phyloP scores from a whole-genome alignment of 2,888 invertebrate species.

The Prionchulus punctatus region DNA sequence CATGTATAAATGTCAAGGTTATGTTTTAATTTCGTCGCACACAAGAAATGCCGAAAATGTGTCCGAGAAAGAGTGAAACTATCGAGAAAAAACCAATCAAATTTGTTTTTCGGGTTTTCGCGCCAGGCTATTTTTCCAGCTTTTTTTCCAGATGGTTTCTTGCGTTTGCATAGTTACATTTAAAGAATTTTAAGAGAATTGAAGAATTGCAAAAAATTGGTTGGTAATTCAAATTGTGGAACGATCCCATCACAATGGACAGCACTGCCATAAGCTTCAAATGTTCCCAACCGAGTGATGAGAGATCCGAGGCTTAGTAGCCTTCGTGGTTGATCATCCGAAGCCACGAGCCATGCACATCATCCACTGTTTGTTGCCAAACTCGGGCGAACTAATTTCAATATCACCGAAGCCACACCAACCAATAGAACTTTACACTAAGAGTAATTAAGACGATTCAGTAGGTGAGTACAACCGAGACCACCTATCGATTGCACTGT shows the following conservation, averaged over 20 bases:
- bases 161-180: too few species aligned
- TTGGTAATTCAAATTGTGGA: too few species aligned
- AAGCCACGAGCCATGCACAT: not conserved
- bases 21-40: too few species aligned
- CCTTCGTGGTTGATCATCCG: not conserved
- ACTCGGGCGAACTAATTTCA: not conserved
- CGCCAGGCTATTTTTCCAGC: too few species aligned
- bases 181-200: too few species aligned
- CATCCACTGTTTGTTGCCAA: not conserved
- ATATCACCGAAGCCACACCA: not conserved
- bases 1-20: too few species aligned
- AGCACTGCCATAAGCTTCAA: not conserved
- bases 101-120: too few species aligned
- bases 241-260: not conserved
- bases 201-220: too few species aligned
- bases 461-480: not conserved
- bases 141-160: too few species aligned
- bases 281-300: not conserved
- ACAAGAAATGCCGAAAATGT: too few species aligned
- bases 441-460: not conserved
- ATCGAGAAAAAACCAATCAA: too few species aligned
- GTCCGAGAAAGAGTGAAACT: too few species aligned
- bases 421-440: not conserved
- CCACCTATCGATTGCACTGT: not conserved
- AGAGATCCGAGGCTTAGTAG: not conserved